Evolutionary conservation across 2,797 vertebrate genomes (phyloP).

Genomic region (Arrhamphus sclerolepis): DNA sequence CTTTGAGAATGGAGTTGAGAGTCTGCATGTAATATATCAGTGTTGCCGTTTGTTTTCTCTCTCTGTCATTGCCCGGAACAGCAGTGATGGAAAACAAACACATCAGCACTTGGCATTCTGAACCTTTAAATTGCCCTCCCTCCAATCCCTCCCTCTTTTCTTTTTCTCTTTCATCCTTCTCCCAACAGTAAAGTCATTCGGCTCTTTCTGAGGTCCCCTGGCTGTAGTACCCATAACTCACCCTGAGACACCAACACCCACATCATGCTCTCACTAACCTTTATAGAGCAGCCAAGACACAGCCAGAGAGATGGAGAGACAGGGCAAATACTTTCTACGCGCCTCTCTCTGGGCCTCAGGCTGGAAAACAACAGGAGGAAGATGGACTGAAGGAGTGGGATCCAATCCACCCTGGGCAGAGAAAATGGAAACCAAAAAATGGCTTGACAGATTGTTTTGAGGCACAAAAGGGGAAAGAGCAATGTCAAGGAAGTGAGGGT

Average conservation of each 20-base stretch:
- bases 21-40: conserved; percentile 80
- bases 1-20: conserved; percentile 71
- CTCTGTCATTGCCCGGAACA: conserved; percentile 82
- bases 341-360: conserved; percentile 54
- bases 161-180: conserved; percentile 78
- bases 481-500: conserved; percentile 48
- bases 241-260: conserved; percentile 81
- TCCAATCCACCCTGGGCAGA: conserved; percentile 48
- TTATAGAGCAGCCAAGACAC: conserved; percentile 78
- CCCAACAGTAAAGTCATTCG: conserved; percentile 78
- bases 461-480: conserved; percentile 29
- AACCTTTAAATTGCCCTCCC: conserved; percentile 80
- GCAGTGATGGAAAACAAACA: conserved; percentile 85
- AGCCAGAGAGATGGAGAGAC: conserved; percentile 66
- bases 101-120: conserved; percentile 85
- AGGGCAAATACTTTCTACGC: conserved; percentile 76
- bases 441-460: conserved; percentile 49
- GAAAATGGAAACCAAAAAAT: conserved; percentile 45
- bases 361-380: conserved; percentile 64
- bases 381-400: conserved; percentile 50
- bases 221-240: conserved; percentile 85
- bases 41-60: conserved; percentile 76
- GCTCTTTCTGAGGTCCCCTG: conserved; percentile 81
- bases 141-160: conserved; percentile 58
- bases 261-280: conserved; percentile 80